Evolutionary conservation across 2,888 invertebrate species (phyloP).

Genomic region (Folsomia candida): DNA sequence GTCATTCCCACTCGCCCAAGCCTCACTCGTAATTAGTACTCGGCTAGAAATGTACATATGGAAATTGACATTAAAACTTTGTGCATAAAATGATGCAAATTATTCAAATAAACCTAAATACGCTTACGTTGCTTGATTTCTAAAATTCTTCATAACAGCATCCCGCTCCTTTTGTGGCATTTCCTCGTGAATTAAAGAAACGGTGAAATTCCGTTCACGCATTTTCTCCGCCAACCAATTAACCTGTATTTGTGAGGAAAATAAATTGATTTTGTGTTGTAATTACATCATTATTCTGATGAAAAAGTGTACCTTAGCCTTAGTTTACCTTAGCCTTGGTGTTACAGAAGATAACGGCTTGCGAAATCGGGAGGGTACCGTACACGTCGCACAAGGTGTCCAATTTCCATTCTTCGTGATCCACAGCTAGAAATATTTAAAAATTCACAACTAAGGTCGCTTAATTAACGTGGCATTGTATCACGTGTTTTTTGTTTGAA

Average conservation of each 20-base stretch:
- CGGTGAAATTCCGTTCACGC: conserved; percentile 98
- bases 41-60: conserved; percentile 60
- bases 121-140: conserved; percentile 78
- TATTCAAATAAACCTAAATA: background rate
- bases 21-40: conserved; percentile 97
- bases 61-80: background rate
- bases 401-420: conserved; percentile 99
- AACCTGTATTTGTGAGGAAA: conserved; percentile 59
- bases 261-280: too few relatives aligned
- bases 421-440: too few relatives aligned
- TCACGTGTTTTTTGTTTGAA: too few relatives aligned
- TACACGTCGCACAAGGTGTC: conserved; percentile 98
- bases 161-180: conserved; percentile 98
- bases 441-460: too few relatives aligned
- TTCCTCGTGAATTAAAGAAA: conserved; percentile 97
- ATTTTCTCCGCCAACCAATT: conserved; percentile 99
- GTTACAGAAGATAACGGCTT: conserved; percentile 99
- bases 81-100: background rate
- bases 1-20: conserved; percentile 99
- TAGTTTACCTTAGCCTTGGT: conserved; percentile 75
- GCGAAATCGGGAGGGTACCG: conserved; percentile 96
- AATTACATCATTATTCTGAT: conserved; percentile 2
- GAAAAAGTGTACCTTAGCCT: background rate
- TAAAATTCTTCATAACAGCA: conserved; percentile 97
- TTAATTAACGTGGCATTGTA: too few relatives aligned